Evolutionary conservation across 2,113 vertebrate genomes (phyloP).

Genomic region (Oryzias javanicus): DNA sequence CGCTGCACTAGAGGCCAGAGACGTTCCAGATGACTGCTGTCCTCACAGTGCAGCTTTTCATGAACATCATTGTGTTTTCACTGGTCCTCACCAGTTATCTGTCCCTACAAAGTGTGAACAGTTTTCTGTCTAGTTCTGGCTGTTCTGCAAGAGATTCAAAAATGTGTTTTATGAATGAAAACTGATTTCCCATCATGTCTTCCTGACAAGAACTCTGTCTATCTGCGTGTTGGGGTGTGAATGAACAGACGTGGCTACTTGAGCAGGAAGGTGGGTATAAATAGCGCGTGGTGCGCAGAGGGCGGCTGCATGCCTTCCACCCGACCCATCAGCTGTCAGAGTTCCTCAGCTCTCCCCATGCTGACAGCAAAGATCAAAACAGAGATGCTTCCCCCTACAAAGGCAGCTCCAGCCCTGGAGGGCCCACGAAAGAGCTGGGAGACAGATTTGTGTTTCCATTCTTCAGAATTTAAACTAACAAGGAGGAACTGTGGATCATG

Average conservation of each 20-base stretch:
- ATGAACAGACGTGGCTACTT: slow-evolving; percentile 47
- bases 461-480: too few relatives aligned
- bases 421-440: background rate
- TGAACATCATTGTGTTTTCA: too few relatives aligned
- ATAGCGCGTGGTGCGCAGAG: slow-evolving; percentile 38
- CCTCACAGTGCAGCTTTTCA: too few relatives aligned
- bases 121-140: too few relatives aligned
- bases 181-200: background rate
- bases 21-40: too few relatives aligned
- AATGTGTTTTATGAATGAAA: too few relatives aligned
- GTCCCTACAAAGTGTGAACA: too few relatives aligned
- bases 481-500: too few relatives aligned
- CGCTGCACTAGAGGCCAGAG: too few relatives aligned
- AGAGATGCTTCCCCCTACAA: slow-evolving; percentile 25
- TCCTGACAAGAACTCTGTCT: slow-evolving; percentile 14
- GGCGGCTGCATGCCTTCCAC: slow-evolving; percentile 51
- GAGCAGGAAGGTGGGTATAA: slow-evolving; percentile 49
- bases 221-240: slow-evolving; percentile 43
- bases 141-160: too few relatives aligned
- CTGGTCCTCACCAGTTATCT: too few relatives aligned
- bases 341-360: slow-evolving; percentile 48
- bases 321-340: slow-evolving; percentile 65
- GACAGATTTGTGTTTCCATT: too few relatives aligned
- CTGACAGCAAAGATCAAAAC: slow-evolving; percentile 58
- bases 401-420: background rate